Base-by-base conservation (phyloP, 2,888 invertebrate species). In the Blastobasis lacticolella region DNA sequence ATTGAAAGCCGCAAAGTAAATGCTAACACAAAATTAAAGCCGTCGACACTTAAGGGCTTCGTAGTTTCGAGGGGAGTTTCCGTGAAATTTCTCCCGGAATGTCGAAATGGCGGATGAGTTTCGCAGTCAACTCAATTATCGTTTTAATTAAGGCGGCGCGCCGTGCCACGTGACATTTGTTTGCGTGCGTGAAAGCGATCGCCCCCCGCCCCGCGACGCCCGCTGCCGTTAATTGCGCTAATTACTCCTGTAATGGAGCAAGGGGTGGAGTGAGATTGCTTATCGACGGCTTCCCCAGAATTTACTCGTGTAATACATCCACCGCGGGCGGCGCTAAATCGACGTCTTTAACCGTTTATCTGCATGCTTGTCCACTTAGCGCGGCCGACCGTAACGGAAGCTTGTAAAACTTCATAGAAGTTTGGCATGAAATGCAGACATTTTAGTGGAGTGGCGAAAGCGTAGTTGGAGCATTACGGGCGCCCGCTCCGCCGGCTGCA, bases 101-200 rank as follows among this genome's bases (percentile, higher is more conserved):
- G 83, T 81, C 78, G 83, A 85, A 87, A 87, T 83, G 86, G 85
- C 84, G 86, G 84, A 81, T 82, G 85, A 86, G 83, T 86, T 88
- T 86, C 85, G 77, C 85, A 87, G 86, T 88, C 87, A 86, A 88
- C 87, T 87, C 87, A 88, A 88, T 88, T 88, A 88, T 87, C 87
- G 87, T 88, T 88, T 88, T 88, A 88, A 88, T 88, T 87, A 88
- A 86, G 84, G 86, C 84, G 78, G 75, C 76, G 86, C 84, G 78
- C 75, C 76, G 75, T 75, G 81, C 83, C 86, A 86, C 87, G 87
- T 88, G 88, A 84, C 87, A 81, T 88, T 87, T 88, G 86, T 88
- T 87, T 86, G 86, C 87, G 82, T 87, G 86, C 85, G 82, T 85
- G 84, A 81, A 83, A 84, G 81, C 81, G 82, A 86, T 86, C 82